These are phyloP conservation scores for Pterocles gutturalis DNA, from an alignment of 2,113 vertebrate species.

Conservation along the genomic window DNA sequence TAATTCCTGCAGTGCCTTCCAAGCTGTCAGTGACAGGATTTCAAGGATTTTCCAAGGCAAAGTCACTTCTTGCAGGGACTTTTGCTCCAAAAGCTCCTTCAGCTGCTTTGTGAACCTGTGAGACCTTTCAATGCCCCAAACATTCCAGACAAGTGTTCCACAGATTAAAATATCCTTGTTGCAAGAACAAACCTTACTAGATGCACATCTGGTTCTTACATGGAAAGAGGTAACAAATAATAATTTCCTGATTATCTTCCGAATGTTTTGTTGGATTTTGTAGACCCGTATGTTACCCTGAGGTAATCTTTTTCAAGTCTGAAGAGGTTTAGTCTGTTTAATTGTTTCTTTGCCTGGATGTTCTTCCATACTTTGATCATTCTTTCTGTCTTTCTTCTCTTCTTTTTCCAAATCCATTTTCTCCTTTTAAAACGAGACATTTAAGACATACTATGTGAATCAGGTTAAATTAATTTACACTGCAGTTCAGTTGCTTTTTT, in stretches of 20 bases:
- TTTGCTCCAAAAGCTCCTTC: background rate
- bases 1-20: background rate
- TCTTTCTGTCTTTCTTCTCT: background rate
- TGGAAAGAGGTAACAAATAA: background rate
- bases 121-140: background rate
- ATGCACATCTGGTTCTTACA: background rate
- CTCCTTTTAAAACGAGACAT: background rate
- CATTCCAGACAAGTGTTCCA: background rate
- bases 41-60: background rate
- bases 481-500: background rate
- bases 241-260: background rate
- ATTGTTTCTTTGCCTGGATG: background rate
- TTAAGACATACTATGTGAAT: background rate
- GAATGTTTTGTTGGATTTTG: background rate
- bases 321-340: background rate
- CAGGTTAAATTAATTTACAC: background rate
- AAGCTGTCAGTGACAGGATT: background rate
- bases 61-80: background rate
- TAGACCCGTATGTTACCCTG: background rate
- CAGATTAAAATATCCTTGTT: background rate
- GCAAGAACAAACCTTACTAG: background rate
- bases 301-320: background rate
- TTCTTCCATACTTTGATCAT: background rate
- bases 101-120: background rate
- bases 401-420: background rate